Evolutionary conservation across 2,113 vertebrate genomes (phyloP).

Genomic region (Cyanocitta stelleri): DNA sequence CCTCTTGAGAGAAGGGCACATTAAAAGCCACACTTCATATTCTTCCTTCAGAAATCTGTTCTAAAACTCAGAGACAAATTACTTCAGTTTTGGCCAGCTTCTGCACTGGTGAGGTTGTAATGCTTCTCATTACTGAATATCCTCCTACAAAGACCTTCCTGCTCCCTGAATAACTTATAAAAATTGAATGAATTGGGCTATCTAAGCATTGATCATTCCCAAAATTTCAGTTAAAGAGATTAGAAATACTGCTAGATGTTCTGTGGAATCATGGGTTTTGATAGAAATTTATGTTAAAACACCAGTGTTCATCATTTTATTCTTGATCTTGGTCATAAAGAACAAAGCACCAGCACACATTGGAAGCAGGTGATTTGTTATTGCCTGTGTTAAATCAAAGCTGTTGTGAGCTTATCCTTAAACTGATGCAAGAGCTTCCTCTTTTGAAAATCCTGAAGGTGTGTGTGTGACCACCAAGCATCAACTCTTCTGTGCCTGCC

Average conservation of each 20-base stretch:
- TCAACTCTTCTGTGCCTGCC: not conserved
- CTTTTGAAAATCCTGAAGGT: not conserved
- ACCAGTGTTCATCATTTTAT: accelerated
- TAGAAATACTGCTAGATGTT: not conserved
- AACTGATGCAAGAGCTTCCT: not conserved
- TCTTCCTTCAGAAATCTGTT: not conserved
- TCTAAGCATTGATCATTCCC: not conserved
- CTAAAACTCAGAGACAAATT: not conserved
- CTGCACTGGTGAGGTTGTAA: not conserved
- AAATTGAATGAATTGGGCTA: not conserved
- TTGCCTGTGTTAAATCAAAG: not conserved
- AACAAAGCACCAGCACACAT: not conserved
- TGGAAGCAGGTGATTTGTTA: not conserved
- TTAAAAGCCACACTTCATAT: not conserved
- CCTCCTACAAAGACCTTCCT: not conserved
- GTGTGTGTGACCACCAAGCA: not conserved
- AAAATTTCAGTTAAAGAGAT: not conserved
- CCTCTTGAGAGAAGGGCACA: not conserved
- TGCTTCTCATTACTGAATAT: not conserved
- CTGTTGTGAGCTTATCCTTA: not conserved
- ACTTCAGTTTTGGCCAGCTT: not conserved
- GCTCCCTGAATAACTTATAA: not conserved
- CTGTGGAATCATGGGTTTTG: not conserved
- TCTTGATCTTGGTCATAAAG: not conserved
- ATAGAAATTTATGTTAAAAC: not conserved